These are phyloP conservation scores for Schizotus pectinicornis DNA, from an alignment of 2,888 invertebrate species.

Conservation along the genomic window DNA sequence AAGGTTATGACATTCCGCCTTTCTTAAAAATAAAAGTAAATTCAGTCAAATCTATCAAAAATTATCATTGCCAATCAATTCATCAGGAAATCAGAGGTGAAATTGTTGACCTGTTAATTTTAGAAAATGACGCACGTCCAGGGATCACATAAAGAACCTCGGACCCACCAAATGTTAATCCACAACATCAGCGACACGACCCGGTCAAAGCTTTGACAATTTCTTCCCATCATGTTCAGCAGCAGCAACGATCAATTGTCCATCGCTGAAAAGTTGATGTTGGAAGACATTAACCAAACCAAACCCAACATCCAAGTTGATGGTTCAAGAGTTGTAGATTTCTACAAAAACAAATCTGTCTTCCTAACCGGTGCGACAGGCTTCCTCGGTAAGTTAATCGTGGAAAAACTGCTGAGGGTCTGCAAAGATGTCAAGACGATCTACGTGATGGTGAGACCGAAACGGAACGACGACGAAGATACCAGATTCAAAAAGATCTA, in stretches of 20 bases:
- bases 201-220: too few species aligned
- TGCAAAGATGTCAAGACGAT: conserved; percentile 52
- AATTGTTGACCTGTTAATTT: background rate
- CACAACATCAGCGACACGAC: too few species aligned
- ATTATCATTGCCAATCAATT: too few species aligned
- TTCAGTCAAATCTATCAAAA: too few species aligned
- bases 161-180: too few species aligned
- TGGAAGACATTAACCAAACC: too few species aligned
- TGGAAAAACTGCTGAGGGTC: conserved; percentile 49
- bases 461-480: conserved; percentile 45
- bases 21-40: too few species aligned
- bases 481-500: conserved; percentile 62
- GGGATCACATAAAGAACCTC: too few species aligned
- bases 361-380: conserved; percentile 55
- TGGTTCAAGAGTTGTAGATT: conserved; percentile 23
- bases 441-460: conserved; percentile 48
- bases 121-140: background rate
- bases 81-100: background rate
- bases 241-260: too few species aligned
- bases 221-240: too few species aligned
- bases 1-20: too few species aligned
- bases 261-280: too few species aligned
- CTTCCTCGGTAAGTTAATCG: conserved; percentile 53
- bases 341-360: conserved; percentile 48
- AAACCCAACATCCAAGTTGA: background rate